Base-by-base conservation (phyloP, 2,113 vertebrate species). In the Sphyrna mokarran region DNA sequence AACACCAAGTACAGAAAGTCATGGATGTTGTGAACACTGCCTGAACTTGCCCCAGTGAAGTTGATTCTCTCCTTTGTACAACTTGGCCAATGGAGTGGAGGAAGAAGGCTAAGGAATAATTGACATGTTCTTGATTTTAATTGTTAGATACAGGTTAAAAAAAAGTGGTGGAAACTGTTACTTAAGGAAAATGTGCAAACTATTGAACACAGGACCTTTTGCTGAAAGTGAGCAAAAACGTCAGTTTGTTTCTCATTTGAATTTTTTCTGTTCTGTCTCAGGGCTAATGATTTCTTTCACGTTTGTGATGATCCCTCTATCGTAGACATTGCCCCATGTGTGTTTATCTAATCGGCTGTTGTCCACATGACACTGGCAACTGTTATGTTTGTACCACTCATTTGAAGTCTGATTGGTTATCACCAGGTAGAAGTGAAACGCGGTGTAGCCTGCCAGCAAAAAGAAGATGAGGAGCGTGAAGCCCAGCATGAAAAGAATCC, bases 401-500 rank as follows among this genome's bases (percentile, higher is more conserved):
- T 99, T 99, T 58, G 98, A 97, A 1, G 99, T 99, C 96, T 98
- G 98, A 97, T 99, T 99, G 96, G 98, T 98, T 63, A 98, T 95
- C 33, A 97, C 97, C 97, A 99, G 96, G 95, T 98, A 99, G 0
- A 98, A 96, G 43, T 96, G 97, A 96, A 99, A 99, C 96, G 98
- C 96, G n/a, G 97, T 96, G 69, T 99, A 99, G 0, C 98, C 98
- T 0, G 97, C 98, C 96, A 99, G 97, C 0, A 99, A 96, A 0
- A 99, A 96, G 0, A 98, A 98, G 96, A 99, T 97, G 26, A 99
- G 97, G 80, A 98, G 0, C 8, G 99, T 97, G 95, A 99, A 99
- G 0, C 99, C 99, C 96, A 99, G 97, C 98, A 98, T 98, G 98
- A 99, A 99, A 96, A 99, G 96, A 6, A 99, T 98, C 96, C 99